phyloP scores from a whole-genome alignment of 2,113 vertebrate genomes.

The Anhinga rufa region DNA sequence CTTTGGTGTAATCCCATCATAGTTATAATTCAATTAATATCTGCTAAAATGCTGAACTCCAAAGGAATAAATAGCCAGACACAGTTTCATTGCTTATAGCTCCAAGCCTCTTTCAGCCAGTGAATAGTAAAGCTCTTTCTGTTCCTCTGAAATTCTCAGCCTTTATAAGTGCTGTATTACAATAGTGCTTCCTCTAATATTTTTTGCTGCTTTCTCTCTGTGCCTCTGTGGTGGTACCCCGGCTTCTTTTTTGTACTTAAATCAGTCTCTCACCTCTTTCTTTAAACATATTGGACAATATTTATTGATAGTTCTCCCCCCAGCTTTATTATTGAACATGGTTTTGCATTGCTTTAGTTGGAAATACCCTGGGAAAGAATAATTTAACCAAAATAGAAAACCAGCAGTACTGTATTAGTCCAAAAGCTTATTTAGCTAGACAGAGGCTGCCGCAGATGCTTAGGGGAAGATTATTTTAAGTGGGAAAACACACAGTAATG shows the following conservation, averaged over 20 bases:
- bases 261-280: background rate
- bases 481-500: background rate
- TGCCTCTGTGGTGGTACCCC: background rate
- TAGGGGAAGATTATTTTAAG: background rate
- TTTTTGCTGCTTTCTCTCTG: background rate
- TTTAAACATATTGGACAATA: background rate
- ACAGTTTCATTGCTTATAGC: background rate
- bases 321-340: background rate
- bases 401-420: background rate
- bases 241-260: background rate
- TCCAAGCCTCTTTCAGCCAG: background rate
- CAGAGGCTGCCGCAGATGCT: background rate
- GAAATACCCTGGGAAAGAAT: background rate
- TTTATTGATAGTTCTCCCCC: background rate
- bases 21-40: background rate
- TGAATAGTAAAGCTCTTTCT: background rate
- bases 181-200: background rate
- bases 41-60: background rate
- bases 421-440: background rate
- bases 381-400: background rate
- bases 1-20: background rate
- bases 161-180: background rate
- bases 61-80: background rate
- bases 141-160: background rate
- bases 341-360: background rate